These are phyloP conservation scores for Neodiprion virginianus DNA, from an alignment of 1,140 invertebrate species.

Conservation along the genomic window DNA sequence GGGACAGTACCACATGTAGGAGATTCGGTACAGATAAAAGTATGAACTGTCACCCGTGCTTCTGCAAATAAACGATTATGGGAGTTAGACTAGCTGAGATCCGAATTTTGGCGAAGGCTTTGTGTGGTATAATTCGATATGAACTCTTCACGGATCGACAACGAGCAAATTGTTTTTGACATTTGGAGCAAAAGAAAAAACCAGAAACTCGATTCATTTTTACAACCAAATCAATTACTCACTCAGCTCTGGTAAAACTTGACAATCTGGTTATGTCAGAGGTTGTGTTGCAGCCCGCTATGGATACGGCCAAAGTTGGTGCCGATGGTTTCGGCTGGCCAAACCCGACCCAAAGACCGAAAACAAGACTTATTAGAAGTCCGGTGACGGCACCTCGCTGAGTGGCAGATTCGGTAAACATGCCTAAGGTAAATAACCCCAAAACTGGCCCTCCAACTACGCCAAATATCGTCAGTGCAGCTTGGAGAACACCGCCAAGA, in stretches of 20 bases:
- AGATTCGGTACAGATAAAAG: conserved; percentile 65
- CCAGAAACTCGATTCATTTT: conserved; percentile 1
- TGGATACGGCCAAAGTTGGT: conserved; percentile 65
- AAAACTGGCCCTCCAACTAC: conserved; percentile 81
- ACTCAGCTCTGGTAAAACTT: conserved; percentile 16
- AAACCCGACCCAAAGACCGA: conserved; percentile 85
- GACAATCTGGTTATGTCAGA: conserved; percentile 40
- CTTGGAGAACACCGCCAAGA: conserved; percentile 77
- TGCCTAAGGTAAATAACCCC: conserved; percentile 80
- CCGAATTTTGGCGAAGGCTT: too few species aligned
- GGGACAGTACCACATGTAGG: conserved; percentile 74
- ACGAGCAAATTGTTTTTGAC: neutral
- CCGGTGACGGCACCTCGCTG: conserved; percentile 77
- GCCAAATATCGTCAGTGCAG: conserved; percentile 75
- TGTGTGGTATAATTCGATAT: too few species aligned
- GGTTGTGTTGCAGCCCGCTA: conserved; percentile 62
- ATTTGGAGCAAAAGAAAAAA: conserved; percentile 12
- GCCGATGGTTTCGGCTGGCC: conserved; percentile 75
- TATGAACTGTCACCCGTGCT: conserved; percentile 28
- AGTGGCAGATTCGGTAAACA: conserved; percentile 73
- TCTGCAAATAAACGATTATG: conserved; percentile 9
- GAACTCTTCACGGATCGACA: too few species aligned
- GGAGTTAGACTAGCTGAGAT: neutral
- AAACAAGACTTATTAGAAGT: conserved; percentile 70
- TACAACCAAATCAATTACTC: conserved; percentile 25